Evolutionary conservation across 2,888 invertebrate genomes (phyloP).

Genomic region (Leptogaster cylindrica): DNA sequence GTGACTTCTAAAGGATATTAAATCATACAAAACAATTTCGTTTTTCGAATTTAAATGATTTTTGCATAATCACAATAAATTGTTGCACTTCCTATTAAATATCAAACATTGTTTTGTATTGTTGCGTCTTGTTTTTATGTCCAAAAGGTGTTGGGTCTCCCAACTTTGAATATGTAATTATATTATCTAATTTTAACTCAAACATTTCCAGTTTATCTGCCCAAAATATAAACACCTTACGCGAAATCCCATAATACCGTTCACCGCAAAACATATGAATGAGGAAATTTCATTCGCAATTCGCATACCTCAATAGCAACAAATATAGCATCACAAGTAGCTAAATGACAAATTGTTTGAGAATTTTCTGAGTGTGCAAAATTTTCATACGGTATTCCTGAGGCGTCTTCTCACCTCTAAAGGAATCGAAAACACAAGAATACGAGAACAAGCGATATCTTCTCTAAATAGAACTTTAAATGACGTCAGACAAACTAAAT

Average conservation of each 20-base stretch:
- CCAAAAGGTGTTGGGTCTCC: no score
- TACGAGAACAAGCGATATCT: background rate
- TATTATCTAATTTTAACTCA: constrained; percentile 17
- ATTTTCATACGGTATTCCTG: no score
- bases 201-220: constrained; percentile 1
- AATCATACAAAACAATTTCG: no score
- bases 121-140: no score
- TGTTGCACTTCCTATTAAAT: no score
- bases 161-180: no score
- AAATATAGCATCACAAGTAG: constrained; percentile 3
- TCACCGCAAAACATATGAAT: constrained; percentile 7
- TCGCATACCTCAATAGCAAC: background rate
- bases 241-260: background rate
- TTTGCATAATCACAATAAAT: no score
- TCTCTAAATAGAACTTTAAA: constrained; percentile 16
- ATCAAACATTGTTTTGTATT: no score
- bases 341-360: constrained; percentile 21
- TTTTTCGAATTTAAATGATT: no score
- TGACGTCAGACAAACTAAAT: constrained; percentile 10
- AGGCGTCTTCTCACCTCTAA: background rate
- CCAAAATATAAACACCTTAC: constrained; percentile 22
- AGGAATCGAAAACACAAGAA: background rate
- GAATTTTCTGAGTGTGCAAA: background rate
- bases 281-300: constrained; percentile 25
- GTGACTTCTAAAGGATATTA: no score